phyloP scores from a whole-genome alignment of 2,797 vertebrate genomes.

The Onychomys arenicola region DNA sequence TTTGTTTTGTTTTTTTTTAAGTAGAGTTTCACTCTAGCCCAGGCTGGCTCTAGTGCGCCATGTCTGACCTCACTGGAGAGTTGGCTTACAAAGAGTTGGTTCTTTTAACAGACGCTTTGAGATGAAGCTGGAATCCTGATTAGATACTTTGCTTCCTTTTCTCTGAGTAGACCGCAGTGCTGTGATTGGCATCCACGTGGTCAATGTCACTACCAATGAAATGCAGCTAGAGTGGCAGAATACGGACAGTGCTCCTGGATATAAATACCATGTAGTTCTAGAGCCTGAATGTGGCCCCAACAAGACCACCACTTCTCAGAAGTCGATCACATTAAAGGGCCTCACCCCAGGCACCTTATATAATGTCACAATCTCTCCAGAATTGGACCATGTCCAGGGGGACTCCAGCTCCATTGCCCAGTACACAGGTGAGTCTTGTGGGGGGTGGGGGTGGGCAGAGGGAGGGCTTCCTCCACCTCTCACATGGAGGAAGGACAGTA shows the following conservation, averaged over 20 bases:
- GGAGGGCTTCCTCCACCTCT: neutral
- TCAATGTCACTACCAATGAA: neutral
- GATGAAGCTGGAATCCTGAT: neutral
- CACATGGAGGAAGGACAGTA: neutral
- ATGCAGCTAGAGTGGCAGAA: constrained; percentile 51
- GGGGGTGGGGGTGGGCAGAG: neutral
- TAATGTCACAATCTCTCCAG: neutral
- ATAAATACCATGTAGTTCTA: neutral
- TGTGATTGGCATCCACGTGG: rapidly evolving
- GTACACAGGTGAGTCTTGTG: constrained; percentile 59
- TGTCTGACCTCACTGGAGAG: neutral
- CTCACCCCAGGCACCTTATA: constrained; percentile 59
- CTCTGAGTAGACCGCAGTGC: neutral
- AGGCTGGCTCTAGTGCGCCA: neutral
- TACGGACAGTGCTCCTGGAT: neutral
- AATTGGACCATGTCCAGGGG: neutral
- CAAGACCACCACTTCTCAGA: neutral
- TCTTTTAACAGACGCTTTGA: neutral
- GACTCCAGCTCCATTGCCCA: neutral
- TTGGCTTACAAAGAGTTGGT: neutral
- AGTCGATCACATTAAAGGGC: neutral
- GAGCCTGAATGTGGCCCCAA: rapidly evolving
- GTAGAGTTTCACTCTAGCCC: neutral
- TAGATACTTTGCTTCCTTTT: neutral
- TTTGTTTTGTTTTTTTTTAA: neutral